Evolutionary conservation across 1,140 invertebrate species (phyloP).

Genomic region (Asbolus verrucosus): DNA sequence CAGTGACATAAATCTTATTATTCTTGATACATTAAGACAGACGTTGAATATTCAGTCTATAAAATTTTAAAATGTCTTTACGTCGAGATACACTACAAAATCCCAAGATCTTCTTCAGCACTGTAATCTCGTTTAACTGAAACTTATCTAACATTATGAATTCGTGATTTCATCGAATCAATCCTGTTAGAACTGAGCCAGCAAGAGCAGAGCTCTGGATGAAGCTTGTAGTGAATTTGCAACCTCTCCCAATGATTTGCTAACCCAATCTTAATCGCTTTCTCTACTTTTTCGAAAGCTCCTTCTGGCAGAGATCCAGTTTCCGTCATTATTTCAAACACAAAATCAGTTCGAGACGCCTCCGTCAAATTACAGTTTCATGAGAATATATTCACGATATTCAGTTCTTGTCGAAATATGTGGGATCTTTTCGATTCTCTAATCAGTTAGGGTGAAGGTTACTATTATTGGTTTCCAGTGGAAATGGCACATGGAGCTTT

Average conservation of each 20-base stretch:
- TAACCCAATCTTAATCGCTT: constrained; percentile 36
- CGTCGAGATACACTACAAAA: too few species aligned
- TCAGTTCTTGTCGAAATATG: neutral
- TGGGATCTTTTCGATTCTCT: too few species aligned
- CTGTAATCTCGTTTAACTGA: constrained; percentile 2
- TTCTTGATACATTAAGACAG: too few species aligned
- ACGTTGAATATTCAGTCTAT: too few species aligned
- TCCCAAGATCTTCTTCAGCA: too few species aligned
- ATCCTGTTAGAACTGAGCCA: constrained; percentile 10
- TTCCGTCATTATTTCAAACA: constrained; percentile 26
- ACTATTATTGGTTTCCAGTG: too few species aligned
- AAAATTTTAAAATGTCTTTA: too few species aligned
- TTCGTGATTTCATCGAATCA: constrained; percentile 25
- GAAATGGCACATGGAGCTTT: too few species aligned
- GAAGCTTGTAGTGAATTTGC: constrained; percentile 22
- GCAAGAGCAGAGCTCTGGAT: constrained; percentile 5
- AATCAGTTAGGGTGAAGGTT: neutral
- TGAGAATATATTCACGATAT: too few species aligned
- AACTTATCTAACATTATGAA: constrained; percentile 25
- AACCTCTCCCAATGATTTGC: constrained; percentile 35
- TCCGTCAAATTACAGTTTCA: neutral
- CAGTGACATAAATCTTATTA: too few species aligned
- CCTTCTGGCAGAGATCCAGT: constrained; percentile 17
- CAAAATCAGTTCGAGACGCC: too few species aligned
- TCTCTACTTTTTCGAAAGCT: constrained; percentile 18